Conservation (phyloP, 2,113 vertebrate genomes). For the Odontophorus gujanensis region DNA sequence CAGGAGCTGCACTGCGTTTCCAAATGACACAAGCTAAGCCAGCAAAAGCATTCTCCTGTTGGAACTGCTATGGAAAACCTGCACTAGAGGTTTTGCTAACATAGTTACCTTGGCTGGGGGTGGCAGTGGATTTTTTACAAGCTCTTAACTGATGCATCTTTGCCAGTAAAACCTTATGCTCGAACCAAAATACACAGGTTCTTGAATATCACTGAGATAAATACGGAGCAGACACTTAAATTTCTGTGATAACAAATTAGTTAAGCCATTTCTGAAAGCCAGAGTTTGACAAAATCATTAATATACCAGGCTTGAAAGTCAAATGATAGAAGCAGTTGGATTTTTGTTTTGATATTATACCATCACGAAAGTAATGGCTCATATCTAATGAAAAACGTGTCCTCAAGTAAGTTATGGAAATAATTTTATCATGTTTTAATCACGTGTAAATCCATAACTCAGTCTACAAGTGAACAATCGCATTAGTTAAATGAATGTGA, state of each 20-base stretch:
- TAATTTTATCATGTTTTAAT: slow-evolving; percentile 13
- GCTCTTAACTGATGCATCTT: neutral
- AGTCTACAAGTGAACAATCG: neutral
- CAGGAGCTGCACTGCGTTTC: neutral
- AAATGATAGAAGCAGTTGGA: neutral
- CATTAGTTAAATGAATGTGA: slow-evolving; percentile 24
- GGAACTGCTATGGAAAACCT: accelerated
- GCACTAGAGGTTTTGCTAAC: neutral
- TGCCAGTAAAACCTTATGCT: neutral
- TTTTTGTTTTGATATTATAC: slow-evolving; percentile 2
- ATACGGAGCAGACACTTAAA: neutral
- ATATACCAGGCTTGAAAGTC: neutral
- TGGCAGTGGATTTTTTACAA: neutral
- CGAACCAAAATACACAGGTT: neutral
- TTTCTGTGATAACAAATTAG: neutral
- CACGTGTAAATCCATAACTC: slow-evolving; percentile 22
- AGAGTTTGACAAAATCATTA: neutral
- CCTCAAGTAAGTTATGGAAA: slow-evolving; percentile 25
- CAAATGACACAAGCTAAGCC: neutral
- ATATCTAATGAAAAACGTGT: slow-evolving; percentile 47
- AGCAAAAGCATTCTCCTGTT: neutral
- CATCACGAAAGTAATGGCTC: slow-evolving; percentile 23
- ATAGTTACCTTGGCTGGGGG: neutral
- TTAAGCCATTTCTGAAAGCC: neutral
- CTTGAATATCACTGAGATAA: neutral